Base-by-base conservation (phyloP, 2,888 invertebrate genomes). In the Melanotus villosus region DNA sequence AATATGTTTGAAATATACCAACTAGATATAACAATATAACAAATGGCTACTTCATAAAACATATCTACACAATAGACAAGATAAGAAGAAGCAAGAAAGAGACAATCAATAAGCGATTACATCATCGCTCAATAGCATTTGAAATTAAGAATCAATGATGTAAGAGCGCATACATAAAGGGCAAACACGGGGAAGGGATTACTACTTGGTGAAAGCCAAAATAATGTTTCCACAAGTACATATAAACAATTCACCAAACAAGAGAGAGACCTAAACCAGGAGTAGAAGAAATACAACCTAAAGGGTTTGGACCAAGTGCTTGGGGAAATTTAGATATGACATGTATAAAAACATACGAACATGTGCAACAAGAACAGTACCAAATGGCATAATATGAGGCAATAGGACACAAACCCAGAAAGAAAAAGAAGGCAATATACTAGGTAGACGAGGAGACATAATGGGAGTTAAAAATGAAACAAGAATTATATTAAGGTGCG, bases 211-310 rank as follows among this genome's bases (percentile, higher is more conserved):
- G 50, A 50, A 50, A 14, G 23, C 50, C 50, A 50, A 23, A 14
- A 50, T 50, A 26, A n/a, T 50, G 50, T 50, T 50, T 26, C 50
- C 30, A 26, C 50, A 50, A 50, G 50, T 50, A 50, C 50, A 50
- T 1, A 43, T 43, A 26, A 50, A 50, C 12, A 50, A 10, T 50
- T 14, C 43, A 43, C 43, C 43, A 50, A 23, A 50, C 23, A 5
- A 50, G 50, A 26, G 14, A 26, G 26, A 50, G 50, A n/a, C 16
- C 4, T 23, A 50, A 50, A n/a, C 21, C 50, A 50, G 5, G 12
- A 26, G 2, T 23, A 50, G 4, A 50, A 23, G 23, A 50, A 12
- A 26, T 50, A 50, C 3, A 50, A 50, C 12, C 12, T 50, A 50
- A 50, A n/a, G 26, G 23, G 26, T 50, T 19, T 4, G 14, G 26